phyloP scores from a whole-genome alignment of 2,888 invertebrate genomes.

The Gastracanthus pulcherrimus region DNA sequence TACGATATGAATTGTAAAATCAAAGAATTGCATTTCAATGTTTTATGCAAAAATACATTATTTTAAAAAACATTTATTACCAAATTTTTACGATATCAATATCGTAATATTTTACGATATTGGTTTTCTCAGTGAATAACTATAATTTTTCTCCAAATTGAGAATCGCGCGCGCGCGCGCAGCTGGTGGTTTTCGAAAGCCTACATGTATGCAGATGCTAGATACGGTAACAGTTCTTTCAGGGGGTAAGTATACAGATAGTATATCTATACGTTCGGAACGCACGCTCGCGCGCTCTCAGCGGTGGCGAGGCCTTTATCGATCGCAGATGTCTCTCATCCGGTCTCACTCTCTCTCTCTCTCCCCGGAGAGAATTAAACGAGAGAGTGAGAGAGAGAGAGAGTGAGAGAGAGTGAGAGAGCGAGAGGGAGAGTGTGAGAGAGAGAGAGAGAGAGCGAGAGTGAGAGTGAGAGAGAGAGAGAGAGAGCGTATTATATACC shows the following conservation, averaged over 20 bases:
- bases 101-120: no score
- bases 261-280: neutral
- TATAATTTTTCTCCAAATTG: neutral
- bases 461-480: neutral
- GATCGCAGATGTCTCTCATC: constrained; percentile 68
- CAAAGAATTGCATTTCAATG: no score
- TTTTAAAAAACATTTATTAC: no score
- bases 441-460: neutral
- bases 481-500: no score
- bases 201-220: neutral
- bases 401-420: no score
- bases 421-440: neutral
- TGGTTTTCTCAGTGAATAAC: neutral
- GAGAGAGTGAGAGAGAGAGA: no score
- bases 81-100: no score
- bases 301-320: constrained; percentile 69
- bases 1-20: no score
- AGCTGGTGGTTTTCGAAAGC: neutral
- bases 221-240: constrained; percentile 3
- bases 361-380: no score
- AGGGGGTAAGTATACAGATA: neutral
- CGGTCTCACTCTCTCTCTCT: constrained; percentile 19
- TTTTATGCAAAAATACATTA: no score
- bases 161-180: constrained; percentile 58
- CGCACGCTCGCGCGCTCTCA: neutral